Evolutionary conservation across 2,888 invertebrate species (phyloP).

Genomic region (Tanaodytes sp.): DNA sequence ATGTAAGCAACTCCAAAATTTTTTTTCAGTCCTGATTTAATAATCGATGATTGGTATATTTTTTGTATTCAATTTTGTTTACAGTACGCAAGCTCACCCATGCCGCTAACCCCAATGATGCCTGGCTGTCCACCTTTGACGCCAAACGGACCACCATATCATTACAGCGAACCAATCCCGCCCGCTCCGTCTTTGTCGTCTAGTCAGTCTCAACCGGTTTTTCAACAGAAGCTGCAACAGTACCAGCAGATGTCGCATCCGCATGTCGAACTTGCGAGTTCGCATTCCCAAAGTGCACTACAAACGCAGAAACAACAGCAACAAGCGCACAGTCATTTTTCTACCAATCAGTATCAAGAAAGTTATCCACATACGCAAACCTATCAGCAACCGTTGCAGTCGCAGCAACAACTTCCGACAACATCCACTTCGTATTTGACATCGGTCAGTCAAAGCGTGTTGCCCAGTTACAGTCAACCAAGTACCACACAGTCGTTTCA

Average conservation of each 20-base stretch:
- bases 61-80: background rate
- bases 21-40: too few relatives aligned
- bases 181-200: slow-evolving; percentile 71
- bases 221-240: slow-evolving; percentile 68
- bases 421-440: slow-evolving; percentile 68
- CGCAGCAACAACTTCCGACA: slow-evolving; percentile 69
- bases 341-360: slow-evolving; percentile 73
- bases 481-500: slow-evolving; percentile 66
- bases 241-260: slow-evolving; percentile 70
- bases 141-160: slow-evolving; percentile 74
- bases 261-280: slow-evolving; percentile 70
- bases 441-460: slow-evolving; percentile 66
- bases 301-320: slow-evolving; percentile 65
- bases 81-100: slow-evolving; percentile 70
- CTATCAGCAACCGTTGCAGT: slow-evolving; percentile 73
- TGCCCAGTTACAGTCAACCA: slow-evolving; percentile 69
- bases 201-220: slow-evolving; percentile 70
- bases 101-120: slow-evolving; percentile 72
- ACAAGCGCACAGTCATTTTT: slow-evolving; percentile 68
- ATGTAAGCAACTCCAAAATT: slow-evolving; percentile 64
- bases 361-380: slow-evolving; percentile 74
- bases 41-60: too few relatives aligned
- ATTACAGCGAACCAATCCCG: slow-evolving; percentile 75
- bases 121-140: slow-evolving; percentile 70
- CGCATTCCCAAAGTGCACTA: slow-evolving; percentile 66